These are phyloP conservation scores for Ifrita kowaldi DNA, from an alignment of 2,113 vertebrate genomes.

Conservation along the genomic window DNA sequence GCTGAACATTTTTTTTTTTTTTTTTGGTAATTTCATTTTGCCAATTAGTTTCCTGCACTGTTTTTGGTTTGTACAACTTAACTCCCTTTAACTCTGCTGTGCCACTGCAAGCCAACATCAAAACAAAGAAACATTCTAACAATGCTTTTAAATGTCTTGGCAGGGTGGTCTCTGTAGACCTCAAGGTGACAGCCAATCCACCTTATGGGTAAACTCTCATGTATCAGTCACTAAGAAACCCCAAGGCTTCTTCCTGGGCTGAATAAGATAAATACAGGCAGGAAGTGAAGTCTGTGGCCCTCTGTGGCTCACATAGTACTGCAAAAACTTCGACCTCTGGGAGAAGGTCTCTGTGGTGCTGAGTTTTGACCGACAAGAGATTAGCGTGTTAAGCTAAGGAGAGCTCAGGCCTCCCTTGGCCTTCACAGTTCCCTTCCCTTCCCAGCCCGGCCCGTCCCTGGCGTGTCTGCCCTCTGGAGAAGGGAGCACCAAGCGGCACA, in stretches of 20 bases:
- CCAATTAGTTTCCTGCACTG: background rate
- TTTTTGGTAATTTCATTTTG: background rate
- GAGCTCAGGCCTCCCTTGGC: background rate
- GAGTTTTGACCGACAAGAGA: background rate
- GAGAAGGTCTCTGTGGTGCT: background rate
- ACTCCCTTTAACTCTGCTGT: background rate
- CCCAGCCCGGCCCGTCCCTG: no score
- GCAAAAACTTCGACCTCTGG: rapidly evolving
- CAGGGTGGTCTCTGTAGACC: background rate
- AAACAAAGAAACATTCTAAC: background rate
- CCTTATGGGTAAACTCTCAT: rapidly evolving
- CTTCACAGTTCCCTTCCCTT: background rate
- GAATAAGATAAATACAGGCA: background rate
- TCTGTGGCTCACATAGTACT: background rate
- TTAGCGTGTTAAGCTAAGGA: background rate
- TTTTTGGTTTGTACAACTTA: background rate
- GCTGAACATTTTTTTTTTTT: background rate
- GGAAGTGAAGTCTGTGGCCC: background rate
- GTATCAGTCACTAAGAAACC: background rate
- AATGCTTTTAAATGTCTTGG: background rate
- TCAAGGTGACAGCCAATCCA: background rate
- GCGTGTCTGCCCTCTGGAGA: no score
- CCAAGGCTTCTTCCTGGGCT: background rate
- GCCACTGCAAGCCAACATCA: background rate
- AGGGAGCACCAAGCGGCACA: rapidly evolving